Evolutionary conservation across 2,888 invertebrate genomes (phyloP).

Genomic region (Arctia plantaginis): DNA sequence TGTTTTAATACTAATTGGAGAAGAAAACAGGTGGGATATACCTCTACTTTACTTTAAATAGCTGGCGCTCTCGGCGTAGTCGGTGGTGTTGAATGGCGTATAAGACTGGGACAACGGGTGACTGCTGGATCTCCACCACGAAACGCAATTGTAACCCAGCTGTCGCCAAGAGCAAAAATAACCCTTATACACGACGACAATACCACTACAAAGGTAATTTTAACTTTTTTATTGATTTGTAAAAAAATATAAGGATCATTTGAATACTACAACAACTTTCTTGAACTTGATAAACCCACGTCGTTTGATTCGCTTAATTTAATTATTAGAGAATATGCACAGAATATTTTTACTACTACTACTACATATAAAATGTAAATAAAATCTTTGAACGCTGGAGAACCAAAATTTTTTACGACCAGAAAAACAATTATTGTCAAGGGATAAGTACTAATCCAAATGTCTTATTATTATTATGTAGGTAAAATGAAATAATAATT

Average conservation of each 20-base stretch:
- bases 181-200: slow-evolving; percentile 78
- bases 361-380: no score
- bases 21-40: not conserved
- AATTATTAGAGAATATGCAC: no score
- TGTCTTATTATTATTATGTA: not conserved
- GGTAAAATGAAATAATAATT: no score
- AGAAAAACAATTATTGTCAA: not conserved
- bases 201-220: slow-evolving; percentile 70
- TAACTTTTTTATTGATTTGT: no score
- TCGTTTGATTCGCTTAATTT: not conserved
- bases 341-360: no score
- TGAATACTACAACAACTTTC: not conserved
- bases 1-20: no score
- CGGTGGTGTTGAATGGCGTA: slow-evolving; percentile 81
- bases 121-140: slow-evolving; percentile 72
- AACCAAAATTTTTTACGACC: not conserved
- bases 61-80: slow-evolving; percentile 81
- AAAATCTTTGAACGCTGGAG: not conserved
- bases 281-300: not conserved
- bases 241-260: not conserved
- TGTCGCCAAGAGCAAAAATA: slow-evolving; percentile 79
- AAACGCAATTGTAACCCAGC: slow-evolving; percentile 75
- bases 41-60: slow-evolving; percentile 38
- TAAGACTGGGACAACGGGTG: slow-evolving; percentile 77
- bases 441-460: not conserved